These are phyloP conservation scores for Dolichallabes microphthalmus DNA, from an alignment of 2,113 vertebrate species.

Conservation along the genomic window DNA sequence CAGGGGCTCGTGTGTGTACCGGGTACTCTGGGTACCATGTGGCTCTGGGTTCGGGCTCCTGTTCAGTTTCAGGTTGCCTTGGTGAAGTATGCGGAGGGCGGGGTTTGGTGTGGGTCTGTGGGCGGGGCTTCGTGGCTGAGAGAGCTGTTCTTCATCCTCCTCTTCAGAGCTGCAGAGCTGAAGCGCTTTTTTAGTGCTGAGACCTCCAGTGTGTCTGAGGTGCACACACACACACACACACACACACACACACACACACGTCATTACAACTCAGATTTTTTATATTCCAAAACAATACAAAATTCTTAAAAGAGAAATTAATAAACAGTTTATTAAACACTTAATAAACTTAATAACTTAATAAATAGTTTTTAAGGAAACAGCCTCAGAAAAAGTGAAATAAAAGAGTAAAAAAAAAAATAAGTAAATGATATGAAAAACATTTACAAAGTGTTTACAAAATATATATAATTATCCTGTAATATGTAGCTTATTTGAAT, in stretches of 20 bases:
- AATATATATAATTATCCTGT: no score
- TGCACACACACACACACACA: neutral
- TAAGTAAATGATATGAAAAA: no score
- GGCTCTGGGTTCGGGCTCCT: neutral
- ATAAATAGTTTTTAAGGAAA: no score
- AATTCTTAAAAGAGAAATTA: no score
- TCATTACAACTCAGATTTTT: neutral
- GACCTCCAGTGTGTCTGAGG: neutral
- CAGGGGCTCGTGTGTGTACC: neutral
- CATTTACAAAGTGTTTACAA: no score
- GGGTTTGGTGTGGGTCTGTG: no score
- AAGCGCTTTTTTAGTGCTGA: neutral
- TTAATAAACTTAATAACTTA: no score
- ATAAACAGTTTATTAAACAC: no score
- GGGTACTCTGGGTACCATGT: neutral
- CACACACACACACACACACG: neutral
- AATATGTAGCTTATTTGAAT: no score
- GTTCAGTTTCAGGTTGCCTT: neutral
- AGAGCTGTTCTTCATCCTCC: neutral
- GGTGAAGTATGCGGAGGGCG: neutral
- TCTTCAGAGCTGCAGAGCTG: constrained; percentile 18
- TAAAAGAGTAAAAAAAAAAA: no score
- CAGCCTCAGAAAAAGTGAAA: no score
- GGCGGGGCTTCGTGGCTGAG: neutral
- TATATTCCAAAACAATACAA: no score